Evolutionary conservation across 1,140 invertebrate genomes (phyloP).

Genomic region (Cydia splendana): DNA sequence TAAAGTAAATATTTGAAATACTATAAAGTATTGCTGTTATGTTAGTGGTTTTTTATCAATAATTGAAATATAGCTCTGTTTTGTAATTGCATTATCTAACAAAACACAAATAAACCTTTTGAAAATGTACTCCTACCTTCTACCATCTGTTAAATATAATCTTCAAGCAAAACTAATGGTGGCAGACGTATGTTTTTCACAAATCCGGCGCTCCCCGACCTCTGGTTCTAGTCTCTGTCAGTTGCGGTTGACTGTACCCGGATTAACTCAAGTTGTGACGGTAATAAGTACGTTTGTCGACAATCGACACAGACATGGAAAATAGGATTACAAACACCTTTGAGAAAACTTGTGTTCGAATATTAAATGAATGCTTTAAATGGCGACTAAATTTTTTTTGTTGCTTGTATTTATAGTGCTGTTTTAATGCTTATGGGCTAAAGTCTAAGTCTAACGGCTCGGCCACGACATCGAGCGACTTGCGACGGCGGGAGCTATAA

Average conservation of each 20-base stretch:
- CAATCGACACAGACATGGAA: slow-evolving; percentile 14
- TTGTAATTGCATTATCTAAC: neutral
- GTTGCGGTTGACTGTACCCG: slow-evolving; percentile 49
- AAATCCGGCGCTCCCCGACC: slow-evolving; percentile 21
- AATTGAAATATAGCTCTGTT: too few relatives aligned
- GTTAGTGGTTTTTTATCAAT: too few relatives aligned
- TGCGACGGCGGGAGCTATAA: too few relatives aligned
- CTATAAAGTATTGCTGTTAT: too few relatives aligned
- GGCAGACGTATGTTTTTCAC: slow-evolving; percentile 10
- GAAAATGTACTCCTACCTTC: neutral
- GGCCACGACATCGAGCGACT: too few relatives aligned
- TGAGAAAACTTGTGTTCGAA: neutral
- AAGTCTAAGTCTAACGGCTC: too few relatives aligned
- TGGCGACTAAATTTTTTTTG: too few relatives aligned
- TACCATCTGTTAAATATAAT: neutral
- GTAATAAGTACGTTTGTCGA: slow-evolving; percentile 44
- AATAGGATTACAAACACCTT: slow-evolving; percentile 11
- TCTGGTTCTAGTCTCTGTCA: slow-evolving; percentile 52
- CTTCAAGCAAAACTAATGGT: neutral
- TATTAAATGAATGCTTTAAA: neutral
- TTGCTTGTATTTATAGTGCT: too few relatives aligned
- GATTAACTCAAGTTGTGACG: slow-evolving; percentile 52
- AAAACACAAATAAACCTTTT: neutral
- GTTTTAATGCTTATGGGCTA: too few relatives aligned
- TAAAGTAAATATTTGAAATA: too few relatives aligned